Conservation (phyloP, 2,888 invertebrate genomes). For the Lithosia quadra region DNA sequence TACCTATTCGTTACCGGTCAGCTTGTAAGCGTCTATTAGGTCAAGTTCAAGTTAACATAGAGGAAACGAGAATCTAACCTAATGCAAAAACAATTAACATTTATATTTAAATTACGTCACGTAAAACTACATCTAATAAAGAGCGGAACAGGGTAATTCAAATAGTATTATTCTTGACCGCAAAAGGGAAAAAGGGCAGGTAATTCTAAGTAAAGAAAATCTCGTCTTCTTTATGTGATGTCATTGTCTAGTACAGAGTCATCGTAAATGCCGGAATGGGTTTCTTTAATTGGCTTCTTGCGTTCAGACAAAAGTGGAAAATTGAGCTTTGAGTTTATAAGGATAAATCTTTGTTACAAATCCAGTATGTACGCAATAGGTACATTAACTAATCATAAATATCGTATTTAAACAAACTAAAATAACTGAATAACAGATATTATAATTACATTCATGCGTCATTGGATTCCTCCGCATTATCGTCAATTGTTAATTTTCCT, state of each 20-base stretch:
- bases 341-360: slow-evolving; percentile 5
- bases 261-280: background rate
- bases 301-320: background rate
- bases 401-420: too few species aligned
- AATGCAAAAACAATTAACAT: slow-evolving; percentile 3
- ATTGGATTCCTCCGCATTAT: too few species aligned
- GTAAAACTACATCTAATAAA: background rate
- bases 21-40: background rate
- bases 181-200: slow-evolving; percentile 26
- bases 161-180: slow-evolving; percentile 17
- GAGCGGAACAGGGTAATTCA: slow-evolving; percentile 14
- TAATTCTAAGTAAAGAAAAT: slow-evolving; percentile 26
- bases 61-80: slow-evolving; percentile 13
- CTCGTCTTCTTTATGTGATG: slow-evolving; percentile 5
- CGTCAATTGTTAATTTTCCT: too few species aligned
- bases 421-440: too few species aligned
- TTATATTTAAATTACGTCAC: slow-evolving; percentile 9
- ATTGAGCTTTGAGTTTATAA: slow-evolving; percentile 5
- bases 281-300: slow-evolving; percentile 6
- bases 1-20: too few species aligned
- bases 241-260: slow-evolving; percentile 3
- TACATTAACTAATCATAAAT: too few species aligned
- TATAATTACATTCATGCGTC: too few species aligned
- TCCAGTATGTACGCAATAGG: too few species aligned
- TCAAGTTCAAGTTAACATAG: slow-evolving; percentile 13